phyloP scores from a whole-genome alignment of 2,888 invertebrate genomes.

The Drosophila mercatorum region DNA sequence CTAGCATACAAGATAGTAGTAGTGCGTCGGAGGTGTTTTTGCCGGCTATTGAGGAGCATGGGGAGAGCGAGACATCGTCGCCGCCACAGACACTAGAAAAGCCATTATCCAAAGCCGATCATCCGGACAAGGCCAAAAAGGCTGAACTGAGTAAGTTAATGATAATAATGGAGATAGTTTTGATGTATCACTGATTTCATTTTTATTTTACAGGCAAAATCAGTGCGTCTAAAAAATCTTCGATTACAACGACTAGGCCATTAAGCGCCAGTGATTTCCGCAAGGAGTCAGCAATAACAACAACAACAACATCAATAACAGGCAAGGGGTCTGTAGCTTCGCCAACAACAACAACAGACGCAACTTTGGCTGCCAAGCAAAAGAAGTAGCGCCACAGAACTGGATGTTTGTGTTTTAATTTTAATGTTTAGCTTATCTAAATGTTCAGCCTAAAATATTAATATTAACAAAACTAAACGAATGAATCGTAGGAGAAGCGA shows the following conservation, averaged over 20 bases:
- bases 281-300: constrained; percentile 40
- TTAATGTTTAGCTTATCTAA: constrained; percentile 57
- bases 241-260: constrained; percentile 64
- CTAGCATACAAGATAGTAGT: constrained; percentile 69
- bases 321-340: constrained; percentile 9
- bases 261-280: constrained; percentile 42
- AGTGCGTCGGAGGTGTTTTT: constrained; percentile 69
- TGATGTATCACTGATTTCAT: neutral
- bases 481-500: constrained; percentile 1
- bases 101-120: constrained; percentile 34
- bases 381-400: constrained; percentile 66
- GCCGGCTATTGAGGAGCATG: constrained; percentile 80
- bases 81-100: constrained; percentile 66
- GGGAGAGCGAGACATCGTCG: constrained; percentile 63
- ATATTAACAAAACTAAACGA: constrained; percentile 26
- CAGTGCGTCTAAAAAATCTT: constrained; percentile 42
- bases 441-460: constrained; percentile 46
- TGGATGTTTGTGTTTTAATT: constrained; percentile 69
- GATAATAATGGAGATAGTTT: neutral
- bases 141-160: constrained; percentile 43
- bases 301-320: constrained; percentile 21
- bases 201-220: constrained; percentile 21
- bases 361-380: constrained; percentile 57
- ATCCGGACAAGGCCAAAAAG: constrained; percentile 43
- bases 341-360: constrained; percentile 33